Conservation (phyloP, 1,140 invertebrate species). For the Drosophila athabasca region DNA sequence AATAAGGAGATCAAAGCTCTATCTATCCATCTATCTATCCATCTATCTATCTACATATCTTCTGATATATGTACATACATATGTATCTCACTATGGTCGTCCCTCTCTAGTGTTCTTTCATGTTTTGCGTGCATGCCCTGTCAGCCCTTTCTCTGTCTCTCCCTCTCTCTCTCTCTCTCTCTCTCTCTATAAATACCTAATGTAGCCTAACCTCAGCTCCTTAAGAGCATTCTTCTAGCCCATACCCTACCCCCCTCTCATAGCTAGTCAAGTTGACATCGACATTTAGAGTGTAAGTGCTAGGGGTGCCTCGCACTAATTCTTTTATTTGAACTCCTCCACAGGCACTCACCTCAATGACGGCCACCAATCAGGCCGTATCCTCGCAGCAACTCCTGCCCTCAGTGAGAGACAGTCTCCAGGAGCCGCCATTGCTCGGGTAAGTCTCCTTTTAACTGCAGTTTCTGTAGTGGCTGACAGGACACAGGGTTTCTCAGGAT, state of each 20-base stretch:
- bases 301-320: not conserved
- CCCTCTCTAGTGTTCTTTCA: conserved; percentile 14
- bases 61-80: not conserved
- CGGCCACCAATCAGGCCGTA: conserved; percentile 85
- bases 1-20: conserved; percentile 27
- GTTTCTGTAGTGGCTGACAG: not conserved
- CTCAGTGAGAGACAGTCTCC: conserved; percentile 88
- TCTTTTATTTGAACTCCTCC: conserved; percentile 11
- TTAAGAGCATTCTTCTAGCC: not conserved
- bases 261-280: conserved; percentile 56
- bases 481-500: no score
- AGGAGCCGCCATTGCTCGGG: conserved; percentile 83
- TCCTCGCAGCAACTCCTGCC: conserved; percentile 85
- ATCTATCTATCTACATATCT: conserved; percentile 6
- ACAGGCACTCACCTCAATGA: conserved; percentile 89
- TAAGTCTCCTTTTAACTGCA: conserved; percentile 20
- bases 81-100: not conserved
- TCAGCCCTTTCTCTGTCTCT: conserved; percentile 18
- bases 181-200: conserved; percentile 4
- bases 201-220: conserved; percentile 11
- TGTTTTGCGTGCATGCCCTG: conserved; percentile 57
- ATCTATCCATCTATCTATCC: not conserved
- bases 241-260: conserved; percentile 15
- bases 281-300: not conserved
- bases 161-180: conserved; percentile 2